These are phyloP conservation scores for Himalopsyche tibetana DNA, from an alignment of 2,888 invertebrate genomes.

Conservation along the genomic window DNA sequence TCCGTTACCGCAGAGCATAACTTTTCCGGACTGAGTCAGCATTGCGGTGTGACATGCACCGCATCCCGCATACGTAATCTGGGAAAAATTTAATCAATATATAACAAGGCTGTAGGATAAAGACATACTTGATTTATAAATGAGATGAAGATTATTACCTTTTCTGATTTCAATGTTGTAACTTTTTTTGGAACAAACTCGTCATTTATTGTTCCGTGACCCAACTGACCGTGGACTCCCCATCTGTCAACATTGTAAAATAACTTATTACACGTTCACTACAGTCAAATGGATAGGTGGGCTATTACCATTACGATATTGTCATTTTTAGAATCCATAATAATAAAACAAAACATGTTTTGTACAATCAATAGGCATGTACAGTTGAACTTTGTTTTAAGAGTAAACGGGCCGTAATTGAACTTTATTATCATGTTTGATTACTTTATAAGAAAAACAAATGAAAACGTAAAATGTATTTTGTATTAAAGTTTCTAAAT, in stretches of 20 bases:
- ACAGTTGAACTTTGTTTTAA: no score
- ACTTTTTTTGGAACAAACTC: conserved; percentile 73
- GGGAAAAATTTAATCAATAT: not conserved
- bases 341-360: no score
- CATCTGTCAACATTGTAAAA: conserved; percentile 75
- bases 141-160: conserved; percentile 68
- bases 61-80: conserved; percentile 76
- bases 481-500: no score
- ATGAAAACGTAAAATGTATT: no score
- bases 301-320: no score
- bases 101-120: not conserved
- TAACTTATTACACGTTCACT: not conserved
- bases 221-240: conserved; percentile 96
- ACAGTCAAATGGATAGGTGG: not conserved
- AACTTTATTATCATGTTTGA: no score
- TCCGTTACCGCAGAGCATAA: conserved; percentile 84
- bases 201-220: conserved; percentile 88
- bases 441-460: no score
- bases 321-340: no score
- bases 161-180: conserved; percentile 73
- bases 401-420: no score
- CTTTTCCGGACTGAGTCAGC: conserved; percentile 82
- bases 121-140: not conserved
- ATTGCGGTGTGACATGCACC: conserved; percentile 86
- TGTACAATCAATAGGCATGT: no score